Percentiles rank a stretch among this genome's conserved stretches.
Evolutionary conservation across 2,797 vertebrate genomes (phyloP).

Genomic region (Selene dorsalis): DNA sequence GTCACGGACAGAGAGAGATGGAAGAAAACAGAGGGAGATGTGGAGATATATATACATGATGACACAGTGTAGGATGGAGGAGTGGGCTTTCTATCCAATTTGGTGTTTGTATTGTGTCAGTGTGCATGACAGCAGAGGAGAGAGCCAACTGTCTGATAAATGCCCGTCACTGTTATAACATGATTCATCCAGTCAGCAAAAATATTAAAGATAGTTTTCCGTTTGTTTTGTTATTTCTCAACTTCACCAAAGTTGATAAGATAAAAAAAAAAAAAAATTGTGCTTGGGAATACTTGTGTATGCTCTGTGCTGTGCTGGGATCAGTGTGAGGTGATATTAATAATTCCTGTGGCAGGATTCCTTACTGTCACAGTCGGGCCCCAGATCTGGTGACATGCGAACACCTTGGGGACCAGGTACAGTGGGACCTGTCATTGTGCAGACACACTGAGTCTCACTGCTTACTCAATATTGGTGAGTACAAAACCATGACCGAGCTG

Average conservation of each 20-base stretch:
- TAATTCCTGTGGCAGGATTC: conserved; percentile 11
- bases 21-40: conserved; percentile 6
- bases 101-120: conserved; percentile 24
- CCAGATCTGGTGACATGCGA: conserved; percentile 41
- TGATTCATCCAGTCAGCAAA: not conserved
- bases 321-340: not conserved
- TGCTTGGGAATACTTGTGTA: not conserved
- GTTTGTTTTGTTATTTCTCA: conserved; percentile 1
- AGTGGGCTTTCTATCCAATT: conserved; percentile 26
- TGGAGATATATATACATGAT: conserved; percentile 15
- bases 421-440: conserved; percentile 24
- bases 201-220: not conserved
- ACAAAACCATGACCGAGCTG: not conserved
- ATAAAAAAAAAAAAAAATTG: too few species aligned
- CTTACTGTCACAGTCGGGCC: conserved; percentile 29
- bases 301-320: not conserved
- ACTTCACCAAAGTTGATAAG: not conserved
- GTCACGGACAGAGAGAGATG: conserved; percentile 1
- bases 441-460: conserved; percentile 8
- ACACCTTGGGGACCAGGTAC: conserved; percentile 32
- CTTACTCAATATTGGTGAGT: conserved; percentile 28
- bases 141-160: conserved; percentile 29
- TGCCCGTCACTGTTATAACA: conserved; percentile 24
- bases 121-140: conserved; percentile 17
- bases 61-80: conserved; percentile 19